Evolutionary conservation across 2,888 invertebrate species (phyloP), one percentile per base, ranked within the genome.

Genomic region (Gandaritis pyraliata): DNA sequence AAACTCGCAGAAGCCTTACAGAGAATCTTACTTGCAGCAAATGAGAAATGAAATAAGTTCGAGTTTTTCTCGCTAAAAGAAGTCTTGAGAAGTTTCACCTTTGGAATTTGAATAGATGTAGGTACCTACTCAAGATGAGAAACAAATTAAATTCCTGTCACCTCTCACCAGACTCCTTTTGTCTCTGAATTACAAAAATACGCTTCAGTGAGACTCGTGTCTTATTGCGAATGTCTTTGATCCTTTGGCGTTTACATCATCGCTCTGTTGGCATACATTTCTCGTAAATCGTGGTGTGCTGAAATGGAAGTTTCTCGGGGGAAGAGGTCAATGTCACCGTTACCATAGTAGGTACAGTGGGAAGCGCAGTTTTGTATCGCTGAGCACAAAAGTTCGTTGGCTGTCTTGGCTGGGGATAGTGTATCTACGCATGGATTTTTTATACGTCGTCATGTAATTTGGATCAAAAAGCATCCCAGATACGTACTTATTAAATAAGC

Each of bases 381-480:
- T 58, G 70, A 68, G 66, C 70, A 65, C 41, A 2, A 41, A 68
- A 71, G 30, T 15, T 30, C 63, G 67, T 63, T 70, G 72, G 66
- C 68, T 71, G 78, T 78, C 76, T 79, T 4, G 33, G 33, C 33
- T 33, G 39, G 2, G 7, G 48, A 13, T 45, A 12, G 10, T n/a
- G 33, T 16, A 15, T 15, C 29, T 47, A 13, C 29, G 8, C 13
- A 13, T 23, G 11, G 6, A 12, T 23, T 48, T 47, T 13, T 33
- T 30, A 48, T 48, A 48, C 30, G 11, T 23, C 30, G 16, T 78
- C 80, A 85, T 85, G 85, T 86, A 87, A 89, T 90, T 88, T 90
- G 89, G 86, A 80, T 85, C 78, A 81, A 88, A 89, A 87, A 87
- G 85, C 83, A 88, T 90, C 87, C 87, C 85, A 85, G 87, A 89